phyloP scores from a whole-genome alignment of 2,113 vertebrate genomes.

The Circaetus gallicus region DNA sequence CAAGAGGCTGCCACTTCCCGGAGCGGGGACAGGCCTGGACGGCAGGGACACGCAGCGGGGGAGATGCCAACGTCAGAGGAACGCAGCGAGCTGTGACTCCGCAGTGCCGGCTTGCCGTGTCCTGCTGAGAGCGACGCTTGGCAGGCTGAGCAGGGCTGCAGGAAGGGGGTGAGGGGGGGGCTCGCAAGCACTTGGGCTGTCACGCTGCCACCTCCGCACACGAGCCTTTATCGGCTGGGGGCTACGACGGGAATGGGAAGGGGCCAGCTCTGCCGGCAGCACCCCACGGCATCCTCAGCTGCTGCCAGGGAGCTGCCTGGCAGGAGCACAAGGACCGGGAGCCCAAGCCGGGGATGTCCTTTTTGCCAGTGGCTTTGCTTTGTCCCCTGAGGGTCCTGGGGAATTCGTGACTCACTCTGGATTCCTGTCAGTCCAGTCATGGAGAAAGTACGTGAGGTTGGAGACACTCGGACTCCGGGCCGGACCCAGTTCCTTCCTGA shows the following conservation, averaged over 20 bases:
- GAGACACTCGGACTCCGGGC: slow-evolving; percentile 13
- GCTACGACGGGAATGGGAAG: background rate
- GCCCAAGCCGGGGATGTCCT: background rate
- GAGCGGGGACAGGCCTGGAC: background rate
- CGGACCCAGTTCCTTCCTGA: slow-evolving; percentile 51
- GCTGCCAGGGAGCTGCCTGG: background rate
- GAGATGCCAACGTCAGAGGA: background rate
- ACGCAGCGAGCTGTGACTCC: background rate
- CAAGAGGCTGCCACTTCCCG: background rate
- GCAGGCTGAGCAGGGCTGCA: accelerated
- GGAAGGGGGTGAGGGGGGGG: background rate
- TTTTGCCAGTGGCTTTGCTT: background rate
- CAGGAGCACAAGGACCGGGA: background rate
- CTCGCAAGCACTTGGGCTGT: accelerated
- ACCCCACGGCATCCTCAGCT: background rate
- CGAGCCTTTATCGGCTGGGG: background rate
- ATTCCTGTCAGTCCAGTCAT: slow-evolving; percentile 14
- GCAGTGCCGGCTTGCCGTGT: background rate
- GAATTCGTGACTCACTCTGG: slow-evolving; percentile 19
- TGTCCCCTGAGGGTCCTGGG: background rate
- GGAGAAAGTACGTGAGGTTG: background rate
- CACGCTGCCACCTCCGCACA: accelerated
- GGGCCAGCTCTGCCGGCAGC: background rate
- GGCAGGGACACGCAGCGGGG: accelerated
- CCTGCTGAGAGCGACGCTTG: background rate